Base-by-base conservation (phyloP, 2,888 invertebrate genomes). In the Phalera bucephala region DNA sequence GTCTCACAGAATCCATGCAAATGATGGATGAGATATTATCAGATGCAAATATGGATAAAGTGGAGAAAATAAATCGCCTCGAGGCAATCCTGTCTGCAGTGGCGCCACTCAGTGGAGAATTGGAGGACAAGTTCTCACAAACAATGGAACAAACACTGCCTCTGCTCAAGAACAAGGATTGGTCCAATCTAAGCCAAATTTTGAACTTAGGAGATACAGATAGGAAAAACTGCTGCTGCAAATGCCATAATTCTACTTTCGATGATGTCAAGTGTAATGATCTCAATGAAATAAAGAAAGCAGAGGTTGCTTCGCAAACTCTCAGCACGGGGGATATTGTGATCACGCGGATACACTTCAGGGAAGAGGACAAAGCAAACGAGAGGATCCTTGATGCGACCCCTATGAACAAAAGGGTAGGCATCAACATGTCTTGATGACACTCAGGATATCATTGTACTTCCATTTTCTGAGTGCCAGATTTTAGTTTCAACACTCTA, bases 251-350 rank as follows among this genome's bases (percentile, higher is more conserved):
- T 59, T 64, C 78, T 36, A 81, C 74, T 52, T 74, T 77, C 45
- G 83, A 81, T 23, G 78, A 83, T 44, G 69, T 68, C 21, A 84
- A 80, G 58, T 83, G 80, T 71, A 81, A 82, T 76, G 68, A 83
- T 81, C 69, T 90, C 85, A 76, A 85, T 72, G 82, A 86, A 76
- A 76, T 71, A 47, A 82, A 82, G 70, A 82, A 85, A 51, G 49
- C 72, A 6, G 92, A 93, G 57, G 91, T 93, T 41, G 93, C 93
- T 19, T 94, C 95, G 40, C 97, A 97, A 82, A 97, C 97, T 1
- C 90, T 96, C 29, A 96, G 96, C 73, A 97, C 97, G 10, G 97
- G 97, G 31, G 97, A 97, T 75, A 95, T 97, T 67, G 97, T 97
- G 35, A 96, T 97, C 64, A 97, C 96, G 27, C 94, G 95, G 81